phyloP scores from a whole-genome alignment of 1,140 invertebrate genomes.

The Drosophila gunungcola region DNA sequence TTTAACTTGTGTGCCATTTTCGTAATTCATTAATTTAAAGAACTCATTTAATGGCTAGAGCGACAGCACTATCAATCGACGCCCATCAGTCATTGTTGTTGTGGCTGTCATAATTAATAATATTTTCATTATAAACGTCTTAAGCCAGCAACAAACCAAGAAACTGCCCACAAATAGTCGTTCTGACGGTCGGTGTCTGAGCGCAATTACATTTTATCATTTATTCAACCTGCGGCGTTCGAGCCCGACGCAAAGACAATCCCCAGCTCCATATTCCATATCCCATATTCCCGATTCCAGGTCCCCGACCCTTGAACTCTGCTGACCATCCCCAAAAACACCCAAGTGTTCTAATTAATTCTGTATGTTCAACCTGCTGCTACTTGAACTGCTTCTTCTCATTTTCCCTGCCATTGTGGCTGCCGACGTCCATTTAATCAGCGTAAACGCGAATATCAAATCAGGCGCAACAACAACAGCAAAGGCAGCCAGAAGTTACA shows the following conservation, averaged over 20 bases:
- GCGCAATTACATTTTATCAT: slow-evolving; percentile 83
- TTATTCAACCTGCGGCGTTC: slow-evolving; percentile 79
- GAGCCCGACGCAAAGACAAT: slow-evolving; percentile 35
- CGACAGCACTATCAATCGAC: slow-evolving; percentile 44
- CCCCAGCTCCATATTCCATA: neutral
- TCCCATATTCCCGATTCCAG: neutral
- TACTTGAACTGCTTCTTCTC: slow-evolving; percentile 31
- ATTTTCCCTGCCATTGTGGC: slow-evolving; percentile 29
- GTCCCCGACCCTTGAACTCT: neutral
- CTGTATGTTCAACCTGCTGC: slow-evolving; percentile 57
- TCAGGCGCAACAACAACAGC: slow-evolving; percentile 44
- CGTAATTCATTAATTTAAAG: neutral
- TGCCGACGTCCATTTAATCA: slow-evolving; percentile 77
- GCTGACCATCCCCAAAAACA: slow-evolving; percentile 23
- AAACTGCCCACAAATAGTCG: slow-evolving; percentile 35
- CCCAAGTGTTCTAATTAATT: slow-evolving; percentile 75
- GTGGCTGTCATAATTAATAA: slow-evolving; percentile 79
- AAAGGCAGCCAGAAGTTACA: slow-evolving; percentile 48
- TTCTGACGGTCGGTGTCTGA: slow-evolving; percentile 31
- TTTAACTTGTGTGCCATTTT: neutral
- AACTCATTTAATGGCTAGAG: neutral
- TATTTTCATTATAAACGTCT: slow-evolving; percentile 84
- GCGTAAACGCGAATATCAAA: slow-evolving; percentile 82
- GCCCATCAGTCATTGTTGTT: slow-evolving; percentile 69
- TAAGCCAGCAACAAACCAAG: slow-evolving; percentile 42